phyloP scores from a whole-genome alignment of 2,113 vertebrate genomes.

The Lamprotornis superbus region DNA sequence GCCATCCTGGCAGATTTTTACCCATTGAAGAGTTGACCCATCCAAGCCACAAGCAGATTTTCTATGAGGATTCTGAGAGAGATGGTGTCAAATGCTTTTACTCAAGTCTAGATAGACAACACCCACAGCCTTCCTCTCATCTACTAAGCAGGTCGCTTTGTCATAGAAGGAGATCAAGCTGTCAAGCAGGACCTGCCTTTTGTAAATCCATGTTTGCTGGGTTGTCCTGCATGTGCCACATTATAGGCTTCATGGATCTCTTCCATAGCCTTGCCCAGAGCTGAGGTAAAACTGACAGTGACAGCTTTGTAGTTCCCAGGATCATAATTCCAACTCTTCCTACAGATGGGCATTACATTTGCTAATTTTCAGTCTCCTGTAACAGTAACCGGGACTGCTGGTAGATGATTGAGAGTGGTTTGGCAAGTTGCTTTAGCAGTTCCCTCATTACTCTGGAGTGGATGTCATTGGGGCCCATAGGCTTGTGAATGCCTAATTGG shows the following conservation, averaged over 20 bases:
- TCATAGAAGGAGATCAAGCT: not conserved
- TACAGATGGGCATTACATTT: not conserved
- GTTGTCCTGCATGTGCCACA: rapidly evolving
- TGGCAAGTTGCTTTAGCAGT: not conserved
- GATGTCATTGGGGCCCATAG: rapidly evolving
- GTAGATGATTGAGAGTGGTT: not conserved
- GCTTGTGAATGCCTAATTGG: not conserved
- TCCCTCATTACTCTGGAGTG: not conserved
- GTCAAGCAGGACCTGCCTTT: not conserved
- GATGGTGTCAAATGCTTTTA: not conserved
- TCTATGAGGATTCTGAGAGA: not conserved
- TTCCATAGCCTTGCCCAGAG: not conserved
- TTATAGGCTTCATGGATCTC: not conserved
- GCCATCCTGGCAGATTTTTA: not conserved
- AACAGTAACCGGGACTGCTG: not conserved
- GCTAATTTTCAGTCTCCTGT: not conserved
- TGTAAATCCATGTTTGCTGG: not conserved
- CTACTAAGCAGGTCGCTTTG: not conserved
- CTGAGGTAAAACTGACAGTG: not conserved
- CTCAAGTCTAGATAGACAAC: not conserved
- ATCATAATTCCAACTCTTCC: not conserved
- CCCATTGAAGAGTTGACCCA: not conserved
- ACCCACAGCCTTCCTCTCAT: not conserved
- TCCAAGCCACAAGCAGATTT: not conserved
- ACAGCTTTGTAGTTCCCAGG: not conserved